phyloP scores from a whole-genome alignment of 1,140 invertebrate genomes.

The Galendromus occidentalis region DNA sequence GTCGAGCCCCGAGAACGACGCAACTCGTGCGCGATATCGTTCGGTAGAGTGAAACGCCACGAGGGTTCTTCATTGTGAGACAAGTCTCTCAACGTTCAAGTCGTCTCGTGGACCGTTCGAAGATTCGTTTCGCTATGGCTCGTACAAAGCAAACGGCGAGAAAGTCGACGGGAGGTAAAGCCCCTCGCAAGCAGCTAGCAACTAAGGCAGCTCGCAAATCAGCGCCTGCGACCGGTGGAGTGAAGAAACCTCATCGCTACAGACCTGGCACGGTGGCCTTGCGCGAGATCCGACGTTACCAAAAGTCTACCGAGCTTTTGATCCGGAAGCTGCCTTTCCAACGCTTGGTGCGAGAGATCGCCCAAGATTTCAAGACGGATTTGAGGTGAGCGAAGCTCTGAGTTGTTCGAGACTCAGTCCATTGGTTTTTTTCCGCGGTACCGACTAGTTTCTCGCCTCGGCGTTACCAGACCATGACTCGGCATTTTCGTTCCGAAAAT shows the following conservation, averaged over 20 bases:
- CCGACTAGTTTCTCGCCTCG: too few relatives aligned
- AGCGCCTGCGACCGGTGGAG: slow-evolving; percentile 34
- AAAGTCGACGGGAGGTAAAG: slow-evolving; percentile 32
- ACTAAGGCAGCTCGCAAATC: slow-evolving; percentile 30
- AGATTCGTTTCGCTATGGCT: background rate
- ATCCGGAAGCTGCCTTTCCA: slow-evolving; percentile 67
- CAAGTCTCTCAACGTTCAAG: background rate
- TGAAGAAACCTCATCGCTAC: slow-evolving; percentile 37
- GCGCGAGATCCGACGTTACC: slow-evolving; percentile 63
- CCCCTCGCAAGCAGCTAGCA: slow-evolving; percentile 32
- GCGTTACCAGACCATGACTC: too few relatives aligned
- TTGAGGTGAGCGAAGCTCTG: slow-evolving; percentile 24
- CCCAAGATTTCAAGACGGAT: slow-evolving; percentile 49
- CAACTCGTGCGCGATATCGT: too few relatives aligned
- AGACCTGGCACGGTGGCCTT: slow-evolving; percentile 61
- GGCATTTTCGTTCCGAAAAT: too few relatives aligned
- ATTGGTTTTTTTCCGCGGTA: too few relatives aligned
- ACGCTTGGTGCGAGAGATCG: slow-evolving; percentile 62
- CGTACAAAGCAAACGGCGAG: slow-evolving; percentile 33
- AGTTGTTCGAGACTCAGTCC: too few relatives aligned
- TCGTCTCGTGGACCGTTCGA: background rate
- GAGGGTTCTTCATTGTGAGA: too few relatives aligned
- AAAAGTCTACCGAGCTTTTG: slow-evolving; percentile 57
- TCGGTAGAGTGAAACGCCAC: too few relatives aligned
- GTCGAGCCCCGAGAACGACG: too few relatives aligned